phyloP scores from a whole-genome alignment of 1,140 invertebrate genomes.

The Neotoxoptera formosana region DNA sequence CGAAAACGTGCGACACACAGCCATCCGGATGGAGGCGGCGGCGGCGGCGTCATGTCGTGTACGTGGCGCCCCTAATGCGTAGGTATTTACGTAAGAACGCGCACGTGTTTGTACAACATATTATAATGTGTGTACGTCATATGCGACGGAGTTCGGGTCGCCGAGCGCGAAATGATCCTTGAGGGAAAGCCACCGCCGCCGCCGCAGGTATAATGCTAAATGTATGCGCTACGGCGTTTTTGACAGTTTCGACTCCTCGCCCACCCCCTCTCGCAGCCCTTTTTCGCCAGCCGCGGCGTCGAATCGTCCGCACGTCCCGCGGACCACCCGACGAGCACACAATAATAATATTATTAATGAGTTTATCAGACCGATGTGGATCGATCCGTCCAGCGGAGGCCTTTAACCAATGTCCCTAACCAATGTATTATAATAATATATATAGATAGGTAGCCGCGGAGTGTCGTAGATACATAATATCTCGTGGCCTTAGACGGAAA shows the following conservation, averaged over 20 bases:
- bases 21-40: background rate
- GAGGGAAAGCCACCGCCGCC: background rate
- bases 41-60: background rate
- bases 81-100: background rate
- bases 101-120: background rate
- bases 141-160: background rate
- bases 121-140: background rate
- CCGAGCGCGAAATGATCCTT: background rate
- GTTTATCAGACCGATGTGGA: slow-evolving; percentile 5
- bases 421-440: no score
- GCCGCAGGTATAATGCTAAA: background rate
- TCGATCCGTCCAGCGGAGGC: background rate
- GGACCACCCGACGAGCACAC: no score
- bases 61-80: background rate
- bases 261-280: rapidly evolving
- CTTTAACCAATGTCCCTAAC: no score
- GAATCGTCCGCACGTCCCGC: background rate
- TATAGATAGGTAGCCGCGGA: no score
- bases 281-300: no score
- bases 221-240: background rate
- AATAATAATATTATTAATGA: background rate
- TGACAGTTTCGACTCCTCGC: background rate
- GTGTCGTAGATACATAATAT: no score
- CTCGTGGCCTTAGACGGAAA: background rate
- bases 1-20: background rate